Conservation (phyloP, 2,888 invertebrate genomes). For the Dyspetes luteomarginatus region DNA sequence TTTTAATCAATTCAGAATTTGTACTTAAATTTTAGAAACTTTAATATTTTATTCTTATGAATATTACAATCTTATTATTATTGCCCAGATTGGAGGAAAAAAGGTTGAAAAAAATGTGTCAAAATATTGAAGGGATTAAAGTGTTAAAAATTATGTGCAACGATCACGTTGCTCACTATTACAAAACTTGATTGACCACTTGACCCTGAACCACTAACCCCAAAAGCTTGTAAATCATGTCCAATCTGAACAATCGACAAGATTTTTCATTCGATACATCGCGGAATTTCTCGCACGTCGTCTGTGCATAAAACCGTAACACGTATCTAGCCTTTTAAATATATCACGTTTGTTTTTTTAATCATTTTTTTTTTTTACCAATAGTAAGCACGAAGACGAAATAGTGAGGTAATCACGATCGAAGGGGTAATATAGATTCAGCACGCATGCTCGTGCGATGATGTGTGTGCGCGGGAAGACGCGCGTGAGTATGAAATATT, state of each 20-base stretch:
- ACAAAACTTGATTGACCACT: too few relatives aligned
- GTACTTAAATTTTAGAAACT: too few relatives aligned
- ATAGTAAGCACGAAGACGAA: constrained; percentile 25
- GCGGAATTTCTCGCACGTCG: constrained; percentile 2
- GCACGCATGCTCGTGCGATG: constrained; percentile 60
- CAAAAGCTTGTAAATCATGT: not conserved
- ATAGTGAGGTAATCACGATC: constrained; percentile 51
- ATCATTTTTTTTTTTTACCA: constrained; percentile 13
- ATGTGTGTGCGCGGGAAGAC: constrained; percentile 14
- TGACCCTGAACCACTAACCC: not conserved
- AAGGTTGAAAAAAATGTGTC: too few relatives aligned
- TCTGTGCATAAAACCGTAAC: not conserved
- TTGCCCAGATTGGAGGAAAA: too few relatives aligned
- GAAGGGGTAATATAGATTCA: constrained; percentile 72
- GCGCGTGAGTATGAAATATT: not conserved
- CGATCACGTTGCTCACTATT: too few relatives aligned
- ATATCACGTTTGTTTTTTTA: constrained; percentile 9
- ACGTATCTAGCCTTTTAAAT: constrained; percentile 1
- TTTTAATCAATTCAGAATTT: too few relatives aligned
- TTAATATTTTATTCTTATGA: too few relatives aligned
- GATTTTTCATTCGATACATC: not conserved
- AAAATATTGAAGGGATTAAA: too few relatives aligned
- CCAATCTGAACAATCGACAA: not conserved
- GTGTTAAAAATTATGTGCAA: too few relatives aligned
- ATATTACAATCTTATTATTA: too few relatives aligned